These are phyloP conservation scores for Brachionus plicatilis DNA, from an alignment of 1,140 invertebrate genomes.

Conservation along the genomic window DNA sequence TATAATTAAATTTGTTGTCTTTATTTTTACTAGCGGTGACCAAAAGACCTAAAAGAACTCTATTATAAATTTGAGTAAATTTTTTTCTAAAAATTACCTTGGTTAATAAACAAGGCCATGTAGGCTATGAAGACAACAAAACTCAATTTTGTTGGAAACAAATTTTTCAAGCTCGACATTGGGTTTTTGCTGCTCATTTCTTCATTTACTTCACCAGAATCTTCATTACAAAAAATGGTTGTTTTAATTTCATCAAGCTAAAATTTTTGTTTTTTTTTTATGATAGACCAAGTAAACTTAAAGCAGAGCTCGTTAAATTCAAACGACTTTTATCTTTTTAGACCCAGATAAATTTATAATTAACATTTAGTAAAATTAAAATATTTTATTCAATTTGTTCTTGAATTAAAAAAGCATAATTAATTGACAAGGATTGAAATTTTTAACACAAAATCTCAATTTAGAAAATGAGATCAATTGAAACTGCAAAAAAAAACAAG, in stretches of 20 bases:
- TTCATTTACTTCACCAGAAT: background rate
- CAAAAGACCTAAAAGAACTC: conserved; percentile 68
- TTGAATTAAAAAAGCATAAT: background rate
- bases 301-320: background rate
- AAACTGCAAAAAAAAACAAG: no score
- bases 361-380: background rate
- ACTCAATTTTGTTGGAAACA: conserved; percentile 28
- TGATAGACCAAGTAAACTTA: background rate
- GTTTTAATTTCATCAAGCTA: background rate
- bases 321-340: background rate
- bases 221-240: background rate
- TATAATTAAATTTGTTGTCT: conserved; percentile 75
- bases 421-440: background rate
- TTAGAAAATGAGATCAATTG: background rate
- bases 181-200: background rate
- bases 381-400: background rate
- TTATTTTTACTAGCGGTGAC: conserved; percentile 78
- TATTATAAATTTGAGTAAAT: background rate
- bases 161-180: conserved; percentile 21
- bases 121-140: conserved; percentile 32
- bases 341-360: conserved; percentile 19
- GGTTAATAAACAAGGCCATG: conserved; percentile 40
- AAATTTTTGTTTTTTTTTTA: background rate
- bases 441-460: background rate
- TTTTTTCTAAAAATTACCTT: background rate